Conservation (phyloP, 2,113 vertebrate species). For the Urocynchramus pylzowi region DNA sequence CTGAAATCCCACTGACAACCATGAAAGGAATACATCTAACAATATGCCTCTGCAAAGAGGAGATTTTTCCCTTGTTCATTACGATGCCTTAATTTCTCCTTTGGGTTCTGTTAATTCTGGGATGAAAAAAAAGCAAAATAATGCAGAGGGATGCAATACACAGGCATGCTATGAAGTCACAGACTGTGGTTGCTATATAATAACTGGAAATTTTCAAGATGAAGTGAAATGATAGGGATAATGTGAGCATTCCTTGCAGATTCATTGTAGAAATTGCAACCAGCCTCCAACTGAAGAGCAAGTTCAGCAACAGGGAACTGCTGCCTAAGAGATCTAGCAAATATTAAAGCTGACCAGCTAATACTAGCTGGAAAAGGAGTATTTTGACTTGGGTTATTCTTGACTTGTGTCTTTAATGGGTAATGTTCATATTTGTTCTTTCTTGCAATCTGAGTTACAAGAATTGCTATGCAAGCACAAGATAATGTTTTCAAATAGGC, state of each 20-base stretch:
- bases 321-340: background rate
- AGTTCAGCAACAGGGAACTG: background rate
- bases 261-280: background rate
- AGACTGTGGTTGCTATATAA: background rate
- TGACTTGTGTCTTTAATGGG: background rate
- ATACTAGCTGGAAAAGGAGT: background rate
- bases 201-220: background rate
- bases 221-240: background rate
- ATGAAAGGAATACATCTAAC: background rate
- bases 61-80: background rate
- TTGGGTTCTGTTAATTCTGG: background rate
- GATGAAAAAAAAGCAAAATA: background rate
- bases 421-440: slow-evolving; percentile 28
- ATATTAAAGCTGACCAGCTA: slow-evolving; percentile 20
- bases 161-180: background rate
- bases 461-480: slow-evolving; percentile 53
- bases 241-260: background rate
- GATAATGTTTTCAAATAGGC: slow-evolving; percentile 45
- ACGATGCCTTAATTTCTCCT: background rate
- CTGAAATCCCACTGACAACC: background rate
- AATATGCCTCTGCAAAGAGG: background rate
- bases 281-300: background rate
- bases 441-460: slow-evolving; percentile 17
- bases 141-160: background rate
- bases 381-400: slow-evolving; percentile 29